Percentiles rank a stretch among this genome's conserved stretches.
These are phyloP conservation scores for Nasua narica DNA, from an alignment of 2,797 vertebrate species.

Conservation along the genomic window DNA sequence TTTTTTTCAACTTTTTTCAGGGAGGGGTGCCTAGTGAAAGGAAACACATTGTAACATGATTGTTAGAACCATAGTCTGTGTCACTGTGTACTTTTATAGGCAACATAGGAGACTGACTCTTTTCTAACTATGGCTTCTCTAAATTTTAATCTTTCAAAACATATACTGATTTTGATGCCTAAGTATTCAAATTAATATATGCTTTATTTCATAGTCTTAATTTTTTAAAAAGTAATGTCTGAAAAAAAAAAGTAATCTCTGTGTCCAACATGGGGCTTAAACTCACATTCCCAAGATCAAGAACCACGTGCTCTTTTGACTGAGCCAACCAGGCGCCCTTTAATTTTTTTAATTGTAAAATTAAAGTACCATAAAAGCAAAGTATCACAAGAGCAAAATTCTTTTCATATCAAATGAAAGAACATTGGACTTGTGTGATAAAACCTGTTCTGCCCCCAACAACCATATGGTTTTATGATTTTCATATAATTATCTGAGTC, in stretches of 20 bases:
- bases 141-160: not conserved
- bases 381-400: not conserved
- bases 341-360: not conserved
- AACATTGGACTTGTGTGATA: not conserved
- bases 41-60: not conserved
- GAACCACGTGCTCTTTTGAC: not conserved
- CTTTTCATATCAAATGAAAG: not conserved
- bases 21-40: constrained; percentile 49
- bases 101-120: not conserved
- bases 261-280: not conserved
- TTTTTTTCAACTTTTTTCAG: not conserved
- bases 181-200: not conserved
- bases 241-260: not conserved
- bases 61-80: not conserved
- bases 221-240: too few species aligned
- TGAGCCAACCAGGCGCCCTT: not conserved
- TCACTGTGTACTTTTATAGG: not conserved
- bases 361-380: not conserved
- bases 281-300: not conserved
- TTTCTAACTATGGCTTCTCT: not conserved
- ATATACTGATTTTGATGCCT: not conserved
- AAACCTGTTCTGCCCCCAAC: not conserved
- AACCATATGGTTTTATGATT: not conserved
- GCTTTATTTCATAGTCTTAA: not conserved
- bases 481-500: not conserved